A percentile compares a stretch with the other conserved stretches of the same genome.
Conservation (phyloP, 2,888 invertebrate species). For the Xestia rhomboidea region DNA sequence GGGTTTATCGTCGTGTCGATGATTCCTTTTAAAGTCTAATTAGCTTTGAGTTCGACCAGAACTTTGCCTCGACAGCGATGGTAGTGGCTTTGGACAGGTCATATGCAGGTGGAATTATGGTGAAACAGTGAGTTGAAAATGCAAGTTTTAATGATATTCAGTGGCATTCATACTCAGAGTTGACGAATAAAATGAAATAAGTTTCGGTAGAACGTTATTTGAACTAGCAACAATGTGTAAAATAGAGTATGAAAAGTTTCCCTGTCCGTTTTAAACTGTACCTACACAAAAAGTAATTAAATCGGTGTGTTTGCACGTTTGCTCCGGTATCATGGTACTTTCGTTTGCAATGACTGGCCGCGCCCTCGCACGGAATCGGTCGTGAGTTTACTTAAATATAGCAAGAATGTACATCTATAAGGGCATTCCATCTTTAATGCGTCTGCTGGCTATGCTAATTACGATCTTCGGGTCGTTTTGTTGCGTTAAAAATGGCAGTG, state of each 20-base stretch:
- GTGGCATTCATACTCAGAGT: not conserved
- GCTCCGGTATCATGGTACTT: slow-evolving; percentile 37
- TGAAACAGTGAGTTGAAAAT: not conserved
- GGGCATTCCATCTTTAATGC: slow-evolving; percentile 68
- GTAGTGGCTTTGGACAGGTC: not conserved
- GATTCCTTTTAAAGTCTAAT: not conserved
- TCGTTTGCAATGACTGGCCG: slow-evolving; percentile 41
- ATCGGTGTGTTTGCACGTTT: slow-evolving; percentile 30
- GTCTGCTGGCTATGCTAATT: slow-evolving; percentile 75
- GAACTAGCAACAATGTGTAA: not conserved
- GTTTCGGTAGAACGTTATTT: not conserved
- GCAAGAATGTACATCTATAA: slow-evolving; percentile 73
- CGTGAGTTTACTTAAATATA: slow-evolving; percentile 66
- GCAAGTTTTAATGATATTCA: not conserved
- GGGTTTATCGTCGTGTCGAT: not conserved
- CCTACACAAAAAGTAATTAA: slow-evolving; percentile 18
- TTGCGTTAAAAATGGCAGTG: slow-evolving; percentile 64
- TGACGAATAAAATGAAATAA: not conserved
- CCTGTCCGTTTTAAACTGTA: not conserved
- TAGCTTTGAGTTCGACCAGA: not conserved
- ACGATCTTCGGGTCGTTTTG: slow-evolving; percentile 70
- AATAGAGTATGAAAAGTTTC: not conserved
- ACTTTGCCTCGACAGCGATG: not conserved
- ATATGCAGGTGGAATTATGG: not conserved
- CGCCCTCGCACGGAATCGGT: slow-evolving; percentile 61